phyloP scores from a whole-genome alignment of 2,797 vertebrate genomes.

The Merluccius polli region DNA sequence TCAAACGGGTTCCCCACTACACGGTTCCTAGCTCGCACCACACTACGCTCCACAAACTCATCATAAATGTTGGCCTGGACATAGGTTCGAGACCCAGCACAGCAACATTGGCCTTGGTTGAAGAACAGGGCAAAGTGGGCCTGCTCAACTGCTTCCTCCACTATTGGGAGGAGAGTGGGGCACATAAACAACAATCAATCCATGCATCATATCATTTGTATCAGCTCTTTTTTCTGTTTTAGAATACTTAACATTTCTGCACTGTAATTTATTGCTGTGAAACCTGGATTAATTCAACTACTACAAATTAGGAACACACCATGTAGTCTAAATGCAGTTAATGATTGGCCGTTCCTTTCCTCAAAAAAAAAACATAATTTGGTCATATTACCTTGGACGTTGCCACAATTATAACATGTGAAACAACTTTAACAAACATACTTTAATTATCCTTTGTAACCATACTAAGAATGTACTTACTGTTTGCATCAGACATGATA shows the following conservation, averaged over 20 bases:
- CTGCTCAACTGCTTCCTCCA: constrained; percentile 93
- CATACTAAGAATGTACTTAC: constrained; percentile 65
- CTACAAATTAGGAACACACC: background rate
- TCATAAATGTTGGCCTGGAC: constrained; percentile 90
- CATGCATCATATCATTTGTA: background rate
- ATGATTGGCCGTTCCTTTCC: background rate
- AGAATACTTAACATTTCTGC: background rate
- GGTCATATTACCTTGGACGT: background rate
- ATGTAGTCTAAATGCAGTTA: no score
- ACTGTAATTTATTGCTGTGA: background rate
- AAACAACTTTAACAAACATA: no score
- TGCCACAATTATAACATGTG: background rate
- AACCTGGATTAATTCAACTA: background rate
- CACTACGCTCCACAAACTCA: constrained; percentile 88
- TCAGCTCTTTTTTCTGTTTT: background rate
- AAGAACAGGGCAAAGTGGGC: constrained; percentile 93
- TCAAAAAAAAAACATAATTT: background rate
- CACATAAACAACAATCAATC: background rate
- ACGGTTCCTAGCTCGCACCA: constrained; percentile 79
- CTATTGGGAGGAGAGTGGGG: constrained; percentile 50
- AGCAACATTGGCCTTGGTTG: constrained; percentile 97
- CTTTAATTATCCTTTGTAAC: background rate
- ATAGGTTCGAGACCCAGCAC: constrained; percentile 86
- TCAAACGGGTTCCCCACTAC: constrained; percentile 93
- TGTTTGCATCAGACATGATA: constrained; percentile 87